A percentile compares a stretch with the other conserved stretches of the same genome.
Conservation (phyloP, 2,888 invertebrate species). For the Eulithis testata region DNA sequence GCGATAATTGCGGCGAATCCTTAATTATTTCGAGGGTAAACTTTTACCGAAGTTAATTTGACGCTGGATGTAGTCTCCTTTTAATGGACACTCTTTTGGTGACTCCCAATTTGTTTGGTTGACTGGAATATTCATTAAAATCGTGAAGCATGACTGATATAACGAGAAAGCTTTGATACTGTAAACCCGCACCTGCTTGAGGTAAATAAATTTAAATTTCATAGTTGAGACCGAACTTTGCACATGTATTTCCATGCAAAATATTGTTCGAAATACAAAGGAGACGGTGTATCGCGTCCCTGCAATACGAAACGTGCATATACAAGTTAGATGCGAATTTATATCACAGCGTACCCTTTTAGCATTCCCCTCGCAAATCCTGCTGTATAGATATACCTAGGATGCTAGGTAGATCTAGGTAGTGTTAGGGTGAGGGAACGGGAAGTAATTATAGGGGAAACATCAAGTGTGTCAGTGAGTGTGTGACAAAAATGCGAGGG, state of each 20-base stretch:
- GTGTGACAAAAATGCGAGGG: conserved; percentile 81
- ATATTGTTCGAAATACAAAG: conserved; percentile 62
- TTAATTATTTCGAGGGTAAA: conserved; percentile 85
- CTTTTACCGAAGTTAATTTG: conserved; percentile 82
- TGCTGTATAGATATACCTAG: conserved; percentile 71
- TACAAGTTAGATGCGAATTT: conserved; percentile 57
- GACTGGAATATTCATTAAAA: conserved; percentile 79
- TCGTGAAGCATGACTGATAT: conserved; percentile 59
- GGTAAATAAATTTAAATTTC: conserved; percentile 42
- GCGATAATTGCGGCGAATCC: conserved; percentile 84
- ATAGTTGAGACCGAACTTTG: conserved; percentile 35
- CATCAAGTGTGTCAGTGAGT: conserved; percentile 83
- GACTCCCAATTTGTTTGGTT: conserved; percentile 80
- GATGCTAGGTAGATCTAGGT: conserved; percentile 62
- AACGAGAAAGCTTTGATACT: conserved; percentile 60
- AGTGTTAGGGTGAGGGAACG: conserved; percentile 61
- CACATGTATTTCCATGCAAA: conserved; percentile 44
- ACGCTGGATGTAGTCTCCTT: conserved; percentile 76
- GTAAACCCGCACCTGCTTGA: conserved; percentile 35
- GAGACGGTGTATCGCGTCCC: conserved; percentile 54
- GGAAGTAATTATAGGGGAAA: conserved; percentile 79
- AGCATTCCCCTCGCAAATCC: conserved; percentile 79
- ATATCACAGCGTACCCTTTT: conserved; percentile 77
- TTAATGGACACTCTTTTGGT: conserved; percentile 82
- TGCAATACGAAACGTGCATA: conserved; percentile 49